phyloP scores from a whole-genome alignment of 2,797 vertebrate species.

The Phylloscopus collybita region DNA sequence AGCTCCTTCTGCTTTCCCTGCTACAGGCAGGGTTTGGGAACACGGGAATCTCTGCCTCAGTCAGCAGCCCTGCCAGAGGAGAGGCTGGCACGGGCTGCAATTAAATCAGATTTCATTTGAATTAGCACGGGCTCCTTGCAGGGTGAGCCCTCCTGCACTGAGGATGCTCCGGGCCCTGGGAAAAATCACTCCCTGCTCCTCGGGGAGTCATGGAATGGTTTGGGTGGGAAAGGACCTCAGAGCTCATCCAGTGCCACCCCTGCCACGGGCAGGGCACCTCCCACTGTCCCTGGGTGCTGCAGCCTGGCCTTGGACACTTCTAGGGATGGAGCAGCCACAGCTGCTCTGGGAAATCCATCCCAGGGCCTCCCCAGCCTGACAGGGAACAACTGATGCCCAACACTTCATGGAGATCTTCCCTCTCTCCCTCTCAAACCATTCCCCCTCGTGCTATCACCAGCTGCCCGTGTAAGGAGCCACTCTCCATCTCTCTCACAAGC shows the following conservation, averaged over 20 bases:
- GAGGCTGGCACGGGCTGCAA: conserved; percentile 4
- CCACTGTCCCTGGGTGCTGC: background rate
- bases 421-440: background rate
- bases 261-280: background rate
- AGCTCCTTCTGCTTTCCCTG: background rate
- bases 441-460: background rate
- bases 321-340: background rate
- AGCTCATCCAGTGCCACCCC: fast-evolving
- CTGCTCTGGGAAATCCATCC: background rate
- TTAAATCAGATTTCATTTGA: background rate
- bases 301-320: background rate
- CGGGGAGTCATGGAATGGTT: background rate
- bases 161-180: background rate
- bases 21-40: conserved; percentile 42
- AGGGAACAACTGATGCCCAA: background rate
- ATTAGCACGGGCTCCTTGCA: conserved; percentile 43
- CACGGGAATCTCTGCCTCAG: conserved; percentile 58
- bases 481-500: background rate
- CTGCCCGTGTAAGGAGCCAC: background rate
- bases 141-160: background rate
- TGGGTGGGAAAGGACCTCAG: too few species aligned
- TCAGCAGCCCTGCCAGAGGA: conserved; percentile 31
- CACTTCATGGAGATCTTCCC: background rate
- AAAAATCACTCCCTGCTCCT: background rate
- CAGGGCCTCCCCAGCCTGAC: background rate